Percentiles rank a stretch among this genome's conserved stretches.
These are phyloP conservation scores for Sebastiscus albofasciatus DNA, from an alignment of 2,797 vertebrate genomes.

Conservation along the genomic window DNA sequence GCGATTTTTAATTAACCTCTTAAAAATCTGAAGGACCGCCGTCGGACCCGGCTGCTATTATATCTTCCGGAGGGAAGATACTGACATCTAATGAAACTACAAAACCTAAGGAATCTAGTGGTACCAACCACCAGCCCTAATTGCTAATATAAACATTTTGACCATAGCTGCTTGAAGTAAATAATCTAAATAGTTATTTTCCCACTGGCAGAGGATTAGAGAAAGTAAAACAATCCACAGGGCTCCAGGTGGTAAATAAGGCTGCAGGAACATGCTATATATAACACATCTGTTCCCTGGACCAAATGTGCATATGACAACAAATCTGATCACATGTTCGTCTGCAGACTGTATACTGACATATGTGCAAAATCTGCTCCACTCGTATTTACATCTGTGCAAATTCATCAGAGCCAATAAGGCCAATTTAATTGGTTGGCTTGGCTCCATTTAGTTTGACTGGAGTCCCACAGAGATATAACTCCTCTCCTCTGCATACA, in stretches of 20 bases:
- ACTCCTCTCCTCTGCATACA: not conserved
- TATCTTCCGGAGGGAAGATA: too few species aligned
- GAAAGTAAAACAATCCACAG: not conserved
- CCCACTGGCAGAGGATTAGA: not conserved
- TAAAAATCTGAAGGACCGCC: too few species aligned
- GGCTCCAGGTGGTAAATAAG: not conserved
- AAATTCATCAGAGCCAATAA: not conserved
- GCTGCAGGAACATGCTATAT: not conserved
- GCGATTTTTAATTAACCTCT: too few species aligned
- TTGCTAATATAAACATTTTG: not conserved
- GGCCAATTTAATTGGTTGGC: not conserved
- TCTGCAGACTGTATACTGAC: not conserved
- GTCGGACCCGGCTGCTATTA: too few species aligned
- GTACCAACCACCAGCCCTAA: too few species aligned
- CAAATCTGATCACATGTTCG: not conserved
- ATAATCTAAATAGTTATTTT: not conserved
- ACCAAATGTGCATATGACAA: not conserved
- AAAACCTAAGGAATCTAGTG: too few species aligned
- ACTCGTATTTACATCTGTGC: not conserved
- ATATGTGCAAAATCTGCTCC: not conserved
- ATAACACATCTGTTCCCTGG: not conserved
- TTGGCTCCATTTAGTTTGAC: conserved; percentile 13
- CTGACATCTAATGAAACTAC: too few species aligned
- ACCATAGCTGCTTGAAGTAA: not conserved
- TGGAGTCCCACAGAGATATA: not conserved